Conservation (phyloP, 1,140 invertebrate genomes). For the Liolophura sinensis region DNA sequence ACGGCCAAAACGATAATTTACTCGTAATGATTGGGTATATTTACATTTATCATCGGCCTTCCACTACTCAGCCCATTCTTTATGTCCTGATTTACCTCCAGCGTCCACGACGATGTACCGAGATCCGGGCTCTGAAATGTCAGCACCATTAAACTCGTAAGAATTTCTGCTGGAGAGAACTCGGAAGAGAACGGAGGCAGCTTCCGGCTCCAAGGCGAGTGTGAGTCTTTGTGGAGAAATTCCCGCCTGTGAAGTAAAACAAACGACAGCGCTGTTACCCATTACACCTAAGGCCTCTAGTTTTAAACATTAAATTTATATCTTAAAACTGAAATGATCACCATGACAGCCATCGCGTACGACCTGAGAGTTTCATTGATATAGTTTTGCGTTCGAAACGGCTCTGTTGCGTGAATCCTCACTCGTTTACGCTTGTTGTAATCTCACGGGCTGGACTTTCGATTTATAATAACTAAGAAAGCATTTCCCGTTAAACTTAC, state of each 20-base stretch:
- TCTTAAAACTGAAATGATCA: too few relatives aligned
- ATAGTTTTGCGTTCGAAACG: too few relatives aligned
- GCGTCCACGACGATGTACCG: constrained; percentile 23
- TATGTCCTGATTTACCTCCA: constrained; percentile 15
- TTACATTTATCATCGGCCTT: too few relatives aligned
- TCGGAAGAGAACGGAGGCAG: constrained; percentile 64
- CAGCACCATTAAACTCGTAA: too few relatives aligned
- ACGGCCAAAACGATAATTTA: too few relatives aligned
- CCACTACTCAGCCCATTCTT: too few relatives aligned
- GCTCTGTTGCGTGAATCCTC: too few relatives aligned
- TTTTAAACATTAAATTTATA: not conserved
- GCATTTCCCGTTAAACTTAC: too few relatives aligned
- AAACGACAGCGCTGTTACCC: not conserved
- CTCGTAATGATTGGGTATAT: too few relatives aligned
- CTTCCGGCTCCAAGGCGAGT: constrained; percentile 66
- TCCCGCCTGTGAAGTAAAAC: constrained; percentile 54
- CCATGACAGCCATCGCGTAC: too few relatives aligned
- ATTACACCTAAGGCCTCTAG: not conserved
- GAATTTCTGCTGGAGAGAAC: constrained; percentile 22
- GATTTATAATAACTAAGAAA: not conserved
- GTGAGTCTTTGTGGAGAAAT: constrained; percentile 60
- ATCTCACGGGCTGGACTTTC: not conserved
- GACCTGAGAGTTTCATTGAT: too few relatives aligned
- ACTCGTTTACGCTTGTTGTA: not conserved
- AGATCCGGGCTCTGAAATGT: constrained; percentile 6